Evolutionary conservation across 2,888 invertebrate species (phyloP), one percentile per base, ranked within the genome.

Genomic region (Eugnorisma glareosa): DNA sequence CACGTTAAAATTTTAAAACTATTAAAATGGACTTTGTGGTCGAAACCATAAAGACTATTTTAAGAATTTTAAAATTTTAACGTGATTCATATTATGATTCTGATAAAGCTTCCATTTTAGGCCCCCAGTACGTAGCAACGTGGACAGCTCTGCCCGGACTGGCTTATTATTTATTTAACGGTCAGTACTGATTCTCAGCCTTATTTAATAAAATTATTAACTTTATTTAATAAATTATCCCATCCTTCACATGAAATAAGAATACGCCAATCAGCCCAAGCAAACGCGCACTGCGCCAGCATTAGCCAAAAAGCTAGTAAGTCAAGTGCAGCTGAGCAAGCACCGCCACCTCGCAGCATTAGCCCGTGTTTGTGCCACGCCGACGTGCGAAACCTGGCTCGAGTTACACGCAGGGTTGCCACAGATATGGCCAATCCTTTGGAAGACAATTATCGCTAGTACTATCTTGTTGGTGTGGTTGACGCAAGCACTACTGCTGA

Each of bases 311-410:
- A 71, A 40, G 63, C 37, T 10, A 13, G 67, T 43, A 2, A 63
- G 82, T 78, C 73, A 75, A 81, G 81, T 75, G 67, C 89, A 90
- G 89, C 89, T 89, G 89, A 86, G 77, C 87, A 90, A 90, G 88
- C 81, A 45, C 43, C 67, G 71, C 76, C 86, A 75, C 76, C 74
- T 84, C 84, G 68, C 71, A 45, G 72, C 88, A 86, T 84, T 88
- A 86, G 67, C 80, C 31, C 57, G 73, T 87, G 82, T 84, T 80
- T 82, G 59, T 69, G 21, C 45, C 15, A 70, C 64, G n/a, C n/a
- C n/a, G 79, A 73, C 67, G 80, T 79, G 80, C 71, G 69, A 73
- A 83, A 69, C 67, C 15, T 57, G 79, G 57, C 61, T 88, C 70
- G 51, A 63, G 88, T 88, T 86, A 82, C 88, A n/a, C 13, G 8